Evolutionary conservation across 2,113 vertebrate genomes (phyloP).

Genomic region (Ochotona princeps): DNA sequence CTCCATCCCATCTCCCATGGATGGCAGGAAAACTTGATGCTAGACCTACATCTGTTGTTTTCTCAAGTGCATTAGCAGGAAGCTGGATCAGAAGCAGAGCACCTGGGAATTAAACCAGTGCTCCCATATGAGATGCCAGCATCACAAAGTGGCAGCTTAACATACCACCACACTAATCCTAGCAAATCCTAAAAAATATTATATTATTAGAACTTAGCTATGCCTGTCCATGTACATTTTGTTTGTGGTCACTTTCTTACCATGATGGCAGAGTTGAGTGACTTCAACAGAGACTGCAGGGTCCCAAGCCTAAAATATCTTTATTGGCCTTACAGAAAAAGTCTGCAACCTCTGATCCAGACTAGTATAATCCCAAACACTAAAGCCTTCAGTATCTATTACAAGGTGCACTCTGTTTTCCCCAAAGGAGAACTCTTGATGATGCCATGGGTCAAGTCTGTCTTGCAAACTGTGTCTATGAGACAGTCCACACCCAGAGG

Average conservation of each 20-base stretch:
- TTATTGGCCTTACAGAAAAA: neutral
- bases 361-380: neutral
- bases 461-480: neutral
- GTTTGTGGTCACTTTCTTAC: neutral
- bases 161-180: neutral
- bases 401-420: neutral
- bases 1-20: too few relatives aligned
- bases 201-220: neutral
- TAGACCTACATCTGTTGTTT: too few relatives aligned
- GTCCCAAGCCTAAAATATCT: neutral
- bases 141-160: neutral
- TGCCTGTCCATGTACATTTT: neutral
- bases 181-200: conserved; percentile 35
- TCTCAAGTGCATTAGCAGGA: too few relatives aligned
- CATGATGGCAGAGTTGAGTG: neutral
- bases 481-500: neutral
- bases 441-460: neutral
- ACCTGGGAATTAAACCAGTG: too few relatives aligned
- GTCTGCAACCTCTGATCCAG: neutral
- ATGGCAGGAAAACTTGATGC: too few relatives aligned
- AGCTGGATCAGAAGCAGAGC: too few relatives aligned
- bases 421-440: neutral
- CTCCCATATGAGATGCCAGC: too few relatives aligned
- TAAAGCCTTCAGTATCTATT: neutral
- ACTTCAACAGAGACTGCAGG: neutral